Conservation (phyloP, 1,140 invertebrate species). For the Saccostrea cuccullata region DNA sequence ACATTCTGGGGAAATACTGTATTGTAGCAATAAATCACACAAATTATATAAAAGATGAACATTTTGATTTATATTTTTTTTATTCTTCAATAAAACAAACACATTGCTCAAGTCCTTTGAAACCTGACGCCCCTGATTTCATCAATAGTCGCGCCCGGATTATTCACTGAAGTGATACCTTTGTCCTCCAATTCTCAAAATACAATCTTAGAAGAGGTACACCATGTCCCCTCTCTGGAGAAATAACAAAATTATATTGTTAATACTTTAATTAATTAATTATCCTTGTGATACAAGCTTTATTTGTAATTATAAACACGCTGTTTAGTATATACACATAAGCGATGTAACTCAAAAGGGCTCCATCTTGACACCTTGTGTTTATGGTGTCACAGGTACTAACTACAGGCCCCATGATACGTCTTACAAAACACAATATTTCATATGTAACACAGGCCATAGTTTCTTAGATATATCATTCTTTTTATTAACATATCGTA, state of each 20-base stretch:
- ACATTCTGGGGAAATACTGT: background rate
- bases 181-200: conserved; percentile 20
- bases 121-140: background rate
- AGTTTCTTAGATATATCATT: too few relatives aligned
- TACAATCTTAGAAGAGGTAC: background rate
- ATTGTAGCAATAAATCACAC: too few relatives aligned
- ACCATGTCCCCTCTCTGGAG: background rate
- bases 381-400: conserved; percentile 1
- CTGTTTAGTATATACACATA: background rate
- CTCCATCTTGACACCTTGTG: conserved; percentile 15
- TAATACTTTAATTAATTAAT: background rate
- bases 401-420: background rate
- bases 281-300: background rate
- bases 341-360: background rate
- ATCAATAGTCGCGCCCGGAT: conserved; percentile 13
- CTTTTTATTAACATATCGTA: too few relatives aligned
- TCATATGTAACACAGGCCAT: too few relatives aligned
- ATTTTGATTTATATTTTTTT: background rate
- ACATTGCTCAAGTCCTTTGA: background rate
- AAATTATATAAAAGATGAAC: background rate
- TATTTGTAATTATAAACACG: background rate
- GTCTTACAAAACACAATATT: background rate
- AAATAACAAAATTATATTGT: background rate
- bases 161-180: conserved; percentile 31
- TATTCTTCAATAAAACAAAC: background rate